A percentile compares a stretch with the other conserved stretches of the same genome.
These are phyloP conservation scores for Elaphurus davidianus DNA, from an alignment of 2,113 vertebrate genomes.

Conservation along the genomic window DNA sequence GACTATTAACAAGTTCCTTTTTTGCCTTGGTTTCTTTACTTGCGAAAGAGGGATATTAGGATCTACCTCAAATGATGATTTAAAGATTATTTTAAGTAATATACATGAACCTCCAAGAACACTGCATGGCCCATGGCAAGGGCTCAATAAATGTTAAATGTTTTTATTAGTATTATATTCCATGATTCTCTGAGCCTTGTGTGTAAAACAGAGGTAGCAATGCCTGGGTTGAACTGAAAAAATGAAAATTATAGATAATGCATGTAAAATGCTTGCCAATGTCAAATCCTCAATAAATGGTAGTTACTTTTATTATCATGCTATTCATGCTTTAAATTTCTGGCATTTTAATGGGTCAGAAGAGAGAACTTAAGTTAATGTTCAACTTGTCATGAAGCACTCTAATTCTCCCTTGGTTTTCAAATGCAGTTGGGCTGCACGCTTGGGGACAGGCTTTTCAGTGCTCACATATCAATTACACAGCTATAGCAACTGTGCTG, in stretches of 20 bases:
- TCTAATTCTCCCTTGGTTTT: not conserved
- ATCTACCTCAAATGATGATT: not conserved
- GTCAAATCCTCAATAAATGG: not conserved
- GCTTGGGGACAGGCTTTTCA: not conserved
- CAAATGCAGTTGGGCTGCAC: not conserved
- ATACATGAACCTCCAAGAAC: not conserved
- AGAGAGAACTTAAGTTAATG: not conserved
- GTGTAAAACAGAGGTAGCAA: not conserved
- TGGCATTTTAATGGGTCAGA: not conserved
- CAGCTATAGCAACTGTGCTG: not conserved
- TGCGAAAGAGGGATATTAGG: not conserved
- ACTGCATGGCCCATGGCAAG: not conserved
- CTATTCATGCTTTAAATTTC: not conserved
- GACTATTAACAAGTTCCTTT: not conserved
- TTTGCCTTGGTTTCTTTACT: not conserved
- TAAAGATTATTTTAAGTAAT: not conserved
- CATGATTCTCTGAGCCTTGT: not conserved
- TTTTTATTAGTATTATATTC: not conserved
- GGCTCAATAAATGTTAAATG: not conserved
- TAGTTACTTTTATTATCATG: not conserved
- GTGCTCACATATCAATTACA: not conserved
- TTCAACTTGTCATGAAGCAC: not conserved
- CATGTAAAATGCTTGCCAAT: not conserved
- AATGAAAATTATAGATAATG: not conserved
- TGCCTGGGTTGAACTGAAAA: not conserved